Evolutionary conservation across 2,113 vertebrate species (phyloP).

Genomic region (Nicator chloris): DNA sequence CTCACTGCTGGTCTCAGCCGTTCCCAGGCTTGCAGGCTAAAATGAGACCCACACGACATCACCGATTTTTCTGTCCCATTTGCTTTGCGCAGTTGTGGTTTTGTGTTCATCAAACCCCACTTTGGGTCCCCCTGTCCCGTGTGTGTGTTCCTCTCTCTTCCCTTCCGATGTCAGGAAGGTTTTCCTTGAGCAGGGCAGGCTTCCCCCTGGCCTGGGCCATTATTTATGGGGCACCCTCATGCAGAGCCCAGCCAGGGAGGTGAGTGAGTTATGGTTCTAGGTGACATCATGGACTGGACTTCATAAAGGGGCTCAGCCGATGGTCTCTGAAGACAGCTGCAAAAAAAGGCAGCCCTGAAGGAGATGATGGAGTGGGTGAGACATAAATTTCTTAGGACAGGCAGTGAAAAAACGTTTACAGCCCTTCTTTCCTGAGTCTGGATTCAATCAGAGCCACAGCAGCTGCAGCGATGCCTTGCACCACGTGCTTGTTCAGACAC

Average conservation of each 20-base stretch:
- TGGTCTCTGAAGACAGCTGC: conserved; percentile 67
- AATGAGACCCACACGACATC: not conserved
- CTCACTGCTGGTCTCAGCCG: too few species aligned
- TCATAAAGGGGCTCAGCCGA: conserved; percentile 47
- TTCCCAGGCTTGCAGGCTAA: too few species aligned
- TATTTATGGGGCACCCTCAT: conserved; percentile 37
- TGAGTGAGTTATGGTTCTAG: conserved; percentile 57
- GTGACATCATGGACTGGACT: conserved; percentile 69
- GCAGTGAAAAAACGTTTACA: conserved; percentile 73
- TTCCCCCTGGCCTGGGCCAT: not conserved
- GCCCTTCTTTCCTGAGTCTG: conserved; percentile 77
- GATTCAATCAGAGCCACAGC: conserved; percentile 75
- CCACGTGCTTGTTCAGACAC: conserved; percentile 15
- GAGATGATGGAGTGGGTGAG: conserved; percentile 80
- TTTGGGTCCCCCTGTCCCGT: not conserved
- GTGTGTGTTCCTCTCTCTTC: not conserved
- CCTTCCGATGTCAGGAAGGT: not conserved
- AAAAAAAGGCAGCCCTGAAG: conserved; percentile 66
- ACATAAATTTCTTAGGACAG: conserved; percentile 81
- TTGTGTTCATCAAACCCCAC: not conserved
- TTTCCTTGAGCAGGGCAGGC: not conserved
- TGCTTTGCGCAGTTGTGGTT: not conserved
- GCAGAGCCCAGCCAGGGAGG: conserved; percentile 17
- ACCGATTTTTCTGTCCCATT: not conserved
- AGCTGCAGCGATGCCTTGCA: not conserved